Evolutionary conservation across 2,113 vertebrate species (phyloP).

Genomic region (Dasyprocta punctata): DNA sequence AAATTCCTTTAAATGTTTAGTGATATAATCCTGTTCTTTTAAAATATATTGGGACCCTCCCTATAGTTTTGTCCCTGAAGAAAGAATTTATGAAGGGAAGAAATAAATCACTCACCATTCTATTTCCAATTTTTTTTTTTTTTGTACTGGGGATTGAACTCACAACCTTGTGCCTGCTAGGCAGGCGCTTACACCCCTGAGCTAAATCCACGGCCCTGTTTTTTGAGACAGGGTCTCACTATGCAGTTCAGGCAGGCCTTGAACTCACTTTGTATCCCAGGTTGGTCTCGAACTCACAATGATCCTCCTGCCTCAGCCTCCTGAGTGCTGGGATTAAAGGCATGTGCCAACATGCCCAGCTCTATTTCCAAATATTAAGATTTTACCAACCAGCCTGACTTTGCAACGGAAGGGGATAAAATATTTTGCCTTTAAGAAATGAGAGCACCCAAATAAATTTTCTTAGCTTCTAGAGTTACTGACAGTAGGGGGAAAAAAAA

Average conservation of each 20-base stretch:
- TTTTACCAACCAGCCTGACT: not conserved
- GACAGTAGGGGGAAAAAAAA: not conserved
- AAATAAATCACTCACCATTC: not conserved
- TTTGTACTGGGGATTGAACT: too few relatives aligned
- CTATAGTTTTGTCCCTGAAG: not conserved
- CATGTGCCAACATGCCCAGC: too few relatives aligned
- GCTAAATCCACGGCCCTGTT: too few relatives aligned
- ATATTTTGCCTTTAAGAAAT: constrained; percentile 49
- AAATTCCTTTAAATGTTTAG: not conserved
- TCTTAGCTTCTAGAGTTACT: constrained; percentile 6
- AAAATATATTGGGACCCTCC: not conserved
- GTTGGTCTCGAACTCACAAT: too few relatives aligned
- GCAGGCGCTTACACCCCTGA: too few relatives aligned
- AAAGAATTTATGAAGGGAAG: constrained; percentile 44
- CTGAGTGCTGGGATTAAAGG: too few relatives aligned
- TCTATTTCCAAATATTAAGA: constrained; percentile 41
- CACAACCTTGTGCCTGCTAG: too few relatives aligned
- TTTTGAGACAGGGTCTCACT: too few relatives aligned
- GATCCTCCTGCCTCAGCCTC: too few relatives aligned
- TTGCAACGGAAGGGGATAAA: not conserved
- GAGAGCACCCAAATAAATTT: not conserved
- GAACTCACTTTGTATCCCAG: too few relatives aligned
- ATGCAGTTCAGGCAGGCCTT: too few relatives aligned
- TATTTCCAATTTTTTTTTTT: too few relatives aligned
- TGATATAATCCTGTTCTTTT: not conserved